Percentiles rank a stretch among this genome's conserved stretches.
These are phyloP conservation scores for Centroberyx gerrardi DNA, from an alignment of 2,797 vertebrate genomes.

Conservation along the genomic window DNA sequence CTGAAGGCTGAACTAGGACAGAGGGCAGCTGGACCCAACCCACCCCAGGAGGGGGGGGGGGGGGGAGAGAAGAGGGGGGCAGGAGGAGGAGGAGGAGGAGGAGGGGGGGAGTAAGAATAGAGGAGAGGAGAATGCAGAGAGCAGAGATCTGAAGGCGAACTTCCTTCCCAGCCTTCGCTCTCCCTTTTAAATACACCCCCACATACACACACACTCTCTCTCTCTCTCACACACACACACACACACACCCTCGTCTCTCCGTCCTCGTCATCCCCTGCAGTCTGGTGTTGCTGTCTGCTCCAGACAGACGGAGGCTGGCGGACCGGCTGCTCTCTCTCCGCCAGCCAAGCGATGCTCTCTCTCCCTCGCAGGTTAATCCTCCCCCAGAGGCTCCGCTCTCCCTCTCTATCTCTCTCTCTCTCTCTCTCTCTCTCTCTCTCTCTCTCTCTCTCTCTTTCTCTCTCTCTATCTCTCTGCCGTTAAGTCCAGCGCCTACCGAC, in stretches of 20 bases:
- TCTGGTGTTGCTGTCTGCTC: slow-evolving; percentile 53
- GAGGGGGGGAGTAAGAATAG: no score
- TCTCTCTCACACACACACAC: neutral
- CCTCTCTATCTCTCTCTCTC: neutral
- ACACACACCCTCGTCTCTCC: neutral
- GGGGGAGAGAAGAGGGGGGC: slow-evolving; percentile 25
- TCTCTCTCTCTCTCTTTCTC: slow-evolving; percentile 1
- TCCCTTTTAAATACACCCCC: slow-evolving; percentile 43
- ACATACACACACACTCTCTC: neutral
- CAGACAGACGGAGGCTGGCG: slow-evolving; percentile 53
- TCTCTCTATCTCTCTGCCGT: neutral
- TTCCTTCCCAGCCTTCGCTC: slow-evolving; percentile 45
- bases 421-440: no score
- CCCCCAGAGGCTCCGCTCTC: slow-evolving; percentile 9
- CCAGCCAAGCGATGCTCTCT: slow-evolving; percentile 46
- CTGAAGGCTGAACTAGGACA: slow-evolving; percentile 60
- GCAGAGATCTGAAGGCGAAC: slow-evolving; percentile 46
- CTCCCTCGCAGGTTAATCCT: slow-evolving; percentile 33
- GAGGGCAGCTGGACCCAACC: slow-evolving; percentile 49
- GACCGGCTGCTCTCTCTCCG: slow-evolving; percentile 35
- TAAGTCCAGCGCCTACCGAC: neutral
- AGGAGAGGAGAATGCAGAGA: slow-evolving; percentile 59
- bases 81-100: neutral
- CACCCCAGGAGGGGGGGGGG: slow-evolving; percentile 1
- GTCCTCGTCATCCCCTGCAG: slow-evolving; percentile 57